Percentiles rank a stretch among this genome's conserved stretches.
These are phyloP conservation scores for Syngnathus acus DNA, from an alignment of 2,797 vertebrate genomes.

Conservation along the genomic window DNA sequence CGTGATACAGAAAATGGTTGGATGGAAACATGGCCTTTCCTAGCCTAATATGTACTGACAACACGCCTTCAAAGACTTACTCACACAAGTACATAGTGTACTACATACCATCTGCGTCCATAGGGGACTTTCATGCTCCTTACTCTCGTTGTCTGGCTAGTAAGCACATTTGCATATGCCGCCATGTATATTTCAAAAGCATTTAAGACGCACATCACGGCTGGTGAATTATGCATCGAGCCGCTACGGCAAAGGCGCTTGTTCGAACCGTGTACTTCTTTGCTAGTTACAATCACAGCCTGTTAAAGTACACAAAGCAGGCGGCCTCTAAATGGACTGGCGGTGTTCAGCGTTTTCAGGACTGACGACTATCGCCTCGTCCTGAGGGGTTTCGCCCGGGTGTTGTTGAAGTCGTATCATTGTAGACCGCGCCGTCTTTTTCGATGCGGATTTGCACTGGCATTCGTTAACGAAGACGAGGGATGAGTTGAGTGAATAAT, in stretches of 20 bases:
- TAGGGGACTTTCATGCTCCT: conserved; percentile 39
- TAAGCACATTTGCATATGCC: conserved; percentile 88
- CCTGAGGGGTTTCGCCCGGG: conserved; percentile 52
- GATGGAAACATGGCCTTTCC: conserved; percentile 9
- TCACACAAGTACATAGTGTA: conserved; percentile 30
- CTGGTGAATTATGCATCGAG: conserved; percentile 89
- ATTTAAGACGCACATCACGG: conserved; percentile 86
- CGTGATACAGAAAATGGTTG: background rate
- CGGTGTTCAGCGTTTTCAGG: conserved; percentile 33
- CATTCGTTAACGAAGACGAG: conserved; percentile 67
- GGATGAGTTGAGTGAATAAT: conserved; percentile 77
- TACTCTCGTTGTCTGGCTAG: conserved; percentile 68
- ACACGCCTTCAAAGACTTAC: conserved; percentile 19
- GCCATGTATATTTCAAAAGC: conserved; percentile 93
- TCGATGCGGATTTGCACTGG: conserved; percentile 41
- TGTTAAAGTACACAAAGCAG: conserved; percentile 51
- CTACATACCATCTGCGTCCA: conserved; percentile 43
- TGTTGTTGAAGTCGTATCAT: conserved; percentile 48
- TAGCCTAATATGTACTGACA: conserved; percentile 15
- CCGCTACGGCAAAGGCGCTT: conserved; percentile 74
- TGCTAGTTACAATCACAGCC: conserved; percentile 54
- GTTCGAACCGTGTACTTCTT: conserved; percentile 68
- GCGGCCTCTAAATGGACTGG: conserved; percentile 52
- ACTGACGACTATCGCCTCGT: conserved; percentile 53
- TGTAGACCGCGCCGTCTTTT: conserved; percentile 51